Evolutionary conservation across 2,113 vertebrate species (phyloP), one percentile per base, ranked within the genome.

Genomic region (Actenoides lindsayi): DNA sequence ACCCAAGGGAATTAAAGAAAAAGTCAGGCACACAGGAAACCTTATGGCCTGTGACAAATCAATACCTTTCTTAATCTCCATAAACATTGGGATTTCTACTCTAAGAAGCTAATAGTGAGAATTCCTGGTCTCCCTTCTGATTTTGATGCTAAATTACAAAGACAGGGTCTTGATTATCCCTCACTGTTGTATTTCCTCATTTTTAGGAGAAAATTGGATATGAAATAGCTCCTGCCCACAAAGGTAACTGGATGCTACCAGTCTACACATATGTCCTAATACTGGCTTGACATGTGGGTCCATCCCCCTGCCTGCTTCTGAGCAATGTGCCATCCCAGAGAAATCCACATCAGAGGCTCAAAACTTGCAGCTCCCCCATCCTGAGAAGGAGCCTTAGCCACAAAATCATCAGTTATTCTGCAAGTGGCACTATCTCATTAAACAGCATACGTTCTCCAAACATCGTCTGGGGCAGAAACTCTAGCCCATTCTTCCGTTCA

Each of bases 11-110:
- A 74, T 95, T 90, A 92, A 94, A 94, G 90, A 70, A 96, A 89
- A 86, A 96, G 82, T 88, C 90, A 92, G 82, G 65, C 71, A 86
- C 79, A 44, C 79, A 56, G 90, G 60, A 93, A 96, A 93, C 79
- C 93, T 83, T 59, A 63, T 88, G 93, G 92, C 69, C 83, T 94
- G 80, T 96, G 88, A 92, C 90, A 94, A 93, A 96, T 92, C 92
- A 94, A 92, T 93, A 92, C 64, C 77, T 83, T 86, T 53, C 85
- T 94, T 94, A 83, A 94, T 94, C 79, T 90, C 71, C 83, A 95
- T 81, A 67, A 96, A 78, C 85, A 37, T 1, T 46, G 83, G 90
- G 86, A 77, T 92, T 93, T 92, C 92, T 90, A 5, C 59, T 81
- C 64, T 37, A 41, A 94, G 89, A 21, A 84, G 76, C 56, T 68